Base-by-base conservation (phyloP, 2,888 invertebrate species). In the Perizoma affinitatum region DNA sequence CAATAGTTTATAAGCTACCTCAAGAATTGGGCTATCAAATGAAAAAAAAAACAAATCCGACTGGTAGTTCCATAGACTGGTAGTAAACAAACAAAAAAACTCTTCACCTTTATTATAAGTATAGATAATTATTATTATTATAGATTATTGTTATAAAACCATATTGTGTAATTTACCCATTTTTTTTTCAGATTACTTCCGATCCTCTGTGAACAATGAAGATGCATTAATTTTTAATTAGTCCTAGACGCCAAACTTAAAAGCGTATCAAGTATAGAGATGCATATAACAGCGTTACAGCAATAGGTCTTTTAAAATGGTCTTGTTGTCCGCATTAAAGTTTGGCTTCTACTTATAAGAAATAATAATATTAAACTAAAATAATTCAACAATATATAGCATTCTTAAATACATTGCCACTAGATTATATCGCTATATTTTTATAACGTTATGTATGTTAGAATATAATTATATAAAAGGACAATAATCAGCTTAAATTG, bases 321-420 rank as follows among this genome's bases (percentile, higher is more conserved):
- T 11, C 4, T 44, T 44, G 22, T 45, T 9, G 22, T 7, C 6
- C 45, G 33, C 45, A 45, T 45, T 5, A 8, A 45, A 9, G 46
- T 46, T 46, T 46, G 43, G 44, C 44, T 42, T 0, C 10, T 10
- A 10, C 11, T 43, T 44, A n/a, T 44, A 44, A 44, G 7, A 4
- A 4, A 22, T n/a, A n/a, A n/a, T n/a, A n/a, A n/a, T n/a, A n/a
- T n/a, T n/a, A n/a, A n/a, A n/a, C n/a, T n/a, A n/a, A n/a, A n/a
- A n/a, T 6, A 33, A 45, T 4, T 45, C 8, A 7, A 8, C 33
- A 45, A 45, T 33, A 22, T 22, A 35, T 61, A 58, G 68, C 63
- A 64, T 57, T 56, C 45, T 54, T 55, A 61, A 61, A 69, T 47
- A 69, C 69, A 71, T 76, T 76, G 75, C 75, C 76, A 76, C 68